Evolutionary conservation across 2,888 invertebrate genomes (phyloP), one percentile per base, ranked within the genome.

Genomic region (Leptopilina myrica): DNA sequence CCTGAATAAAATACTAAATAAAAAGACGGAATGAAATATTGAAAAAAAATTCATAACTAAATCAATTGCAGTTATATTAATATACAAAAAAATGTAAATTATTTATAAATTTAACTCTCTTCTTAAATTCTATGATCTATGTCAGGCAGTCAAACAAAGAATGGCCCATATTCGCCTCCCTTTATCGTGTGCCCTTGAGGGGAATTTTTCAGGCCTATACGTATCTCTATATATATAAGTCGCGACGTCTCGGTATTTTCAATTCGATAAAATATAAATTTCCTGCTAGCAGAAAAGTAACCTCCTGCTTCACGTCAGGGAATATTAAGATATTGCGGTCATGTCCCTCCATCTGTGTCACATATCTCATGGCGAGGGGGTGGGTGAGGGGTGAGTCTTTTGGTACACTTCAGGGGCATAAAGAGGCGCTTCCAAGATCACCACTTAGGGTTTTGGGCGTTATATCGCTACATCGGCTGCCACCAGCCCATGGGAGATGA

Each of bases 291-390:
- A 77, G 67, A 65, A 78, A 49, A 76, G 76, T 78, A 79, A 79
- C 80, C 78, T 67, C 59, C 80, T 64, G 64, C 56, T 26, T 46
- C 49, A 49, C 49, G 82, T 78, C 80, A 80, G 81, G 85, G 85
- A 84, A 64, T 76, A 87, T 87, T 79, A 86, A 86, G 87, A 87
- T 87, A 87, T 87, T 87, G 86, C 87, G 87, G 87, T 84, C 83
- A 81, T 85, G 86, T 87, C 83, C 86, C 84, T 85, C 84, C 86
- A 85, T 86, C 87, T 87, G 86, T 82, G 86, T 84, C 87, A 84
- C 87, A 84, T 85, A 85, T 82, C 86, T 82, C 81, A 78, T 59
- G 81, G 76, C 79, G 77, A 9, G 46, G 46, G 46, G 46, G 46
- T 9, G 49, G 49, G 49, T 33, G 33, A 49, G 49, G 49, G 49